These are phyloP conservation scores for Meriones psammophilus DNA, from an alignment of 2,797 vertebrate genomes.

Conservation along the genomic window DNA sequence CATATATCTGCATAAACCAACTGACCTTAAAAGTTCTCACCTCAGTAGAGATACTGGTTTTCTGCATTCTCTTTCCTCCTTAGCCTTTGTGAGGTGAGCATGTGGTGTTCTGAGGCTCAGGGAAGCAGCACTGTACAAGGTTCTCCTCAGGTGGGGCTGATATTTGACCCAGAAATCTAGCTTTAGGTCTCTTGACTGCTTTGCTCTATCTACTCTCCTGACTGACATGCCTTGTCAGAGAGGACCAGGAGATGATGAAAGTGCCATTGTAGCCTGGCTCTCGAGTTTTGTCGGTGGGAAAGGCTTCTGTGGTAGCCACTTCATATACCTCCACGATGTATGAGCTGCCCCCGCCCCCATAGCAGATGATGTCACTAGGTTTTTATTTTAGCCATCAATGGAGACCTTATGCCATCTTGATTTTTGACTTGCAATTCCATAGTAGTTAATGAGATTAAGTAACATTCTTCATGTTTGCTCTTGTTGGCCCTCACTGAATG, in stretches of 20 bases:
- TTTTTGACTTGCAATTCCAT: background rate
- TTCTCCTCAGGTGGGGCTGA: background rate
- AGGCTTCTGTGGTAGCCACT: background rate
- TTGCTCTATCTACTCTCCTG: background rate
- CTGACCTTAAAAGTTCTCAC: background rate
- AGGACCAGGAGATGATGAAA: background rate
- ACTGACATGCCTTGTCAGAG: background rate
- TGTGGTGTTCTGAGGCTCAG: background rate
- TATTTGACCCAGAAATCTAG: background rate
- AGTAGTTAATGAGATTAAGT: background rate
- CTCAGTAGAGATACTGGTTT: accelerated
- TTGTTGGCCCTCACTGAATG: background rate
- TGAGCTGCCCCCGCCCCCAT: background rate
- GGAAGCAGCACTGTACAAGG: no score
- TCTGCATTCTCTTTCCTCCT: background rate
- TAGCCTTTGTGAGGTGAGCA: background rate
- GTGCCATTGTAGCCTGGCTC: accelerated
- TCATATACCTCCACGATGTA: background rate
- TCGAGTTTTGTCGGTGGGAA: background rate
- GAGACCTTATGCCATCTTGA: background rate
- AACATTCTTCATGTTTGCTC: no score
- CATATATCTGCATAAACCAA: background rate
- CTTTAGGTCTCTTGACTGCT: background rate
- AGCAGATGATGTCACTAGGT: no score
- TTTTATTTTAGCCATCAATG: background rate